These are phyloP conservation scores for Pelodytes ibericus DNA, from an alignment of 2,797 vertebrate species.

Conservation along the genomic window DNA sequence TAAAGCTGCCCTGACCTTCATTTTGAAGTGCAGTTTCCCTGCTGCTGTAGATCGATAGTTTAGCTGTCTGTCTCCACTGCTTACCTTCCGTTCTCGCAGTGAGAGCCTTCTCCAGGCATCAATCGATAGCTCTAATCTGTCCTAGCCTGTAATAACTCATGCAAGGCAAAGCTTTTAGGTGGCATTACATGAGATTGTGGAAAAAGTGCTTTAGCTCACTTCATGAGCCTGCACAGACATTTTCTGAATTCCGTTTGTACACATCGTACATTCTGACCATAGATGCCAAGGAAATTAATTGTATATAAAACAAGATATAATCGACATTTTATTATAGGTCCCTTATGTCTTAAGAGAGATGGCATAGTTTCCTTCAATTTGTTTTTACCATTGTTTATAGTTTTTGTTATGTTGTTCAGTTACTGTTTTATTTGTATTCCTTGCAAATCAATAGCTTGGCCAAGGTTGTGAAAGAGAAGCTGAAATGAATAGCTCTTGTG, in stretches of 20 bases:
- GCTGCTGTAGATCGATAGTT: conserved; percentile 80
- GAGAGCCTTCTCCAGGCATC: conserved; percentile 84
- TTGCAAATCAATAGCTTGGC: too few relatives aligned
- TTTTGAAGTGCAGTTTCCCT: conserved; percentile 75
- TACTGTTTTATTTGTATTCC: too few relatives aligned
- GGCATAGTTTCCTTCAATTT: too few relatives aligned
- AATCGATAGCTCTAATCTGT: conserved; percentile 96
- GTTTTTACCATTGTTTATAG: too few relatives aligned
- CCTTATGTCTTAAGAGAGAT: too few relatives aligned
- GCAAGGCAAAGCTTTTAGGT: conserved; percentile 84
- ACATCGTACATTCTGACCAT: too few relatives aligned
- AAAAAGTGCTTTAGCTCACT: conserved; percentile 64
- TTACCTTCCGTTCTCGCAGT: conserved; percentile 74
- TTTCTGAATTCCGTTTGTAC: conserved; percentile 46
- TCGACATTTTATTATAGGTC: too few relatives aligned
- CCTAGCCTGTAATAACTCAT: conserved; percentile 89
- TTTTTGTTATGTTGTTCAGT: too few relatives aligned
- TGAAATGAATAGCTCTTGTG: too few relatives aligned
- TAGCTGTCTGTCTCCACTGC: conserved; percentile 71
- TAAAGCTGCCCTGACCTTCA: conserved; percentile 80
- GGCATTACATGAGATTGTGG: conserved; percentile 72
- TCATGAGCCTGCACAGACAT: conserved; percentile 63
- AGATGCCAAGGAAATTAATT: too few relatives aligned
- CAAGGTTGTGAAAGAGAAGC: too few relatives aligned
- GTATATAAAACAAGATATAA: too few relatives aligned